Base-by-base conservation (phyloP, 1,140 invertebrate genomes). In the Antheraea pernyi region DNA sequence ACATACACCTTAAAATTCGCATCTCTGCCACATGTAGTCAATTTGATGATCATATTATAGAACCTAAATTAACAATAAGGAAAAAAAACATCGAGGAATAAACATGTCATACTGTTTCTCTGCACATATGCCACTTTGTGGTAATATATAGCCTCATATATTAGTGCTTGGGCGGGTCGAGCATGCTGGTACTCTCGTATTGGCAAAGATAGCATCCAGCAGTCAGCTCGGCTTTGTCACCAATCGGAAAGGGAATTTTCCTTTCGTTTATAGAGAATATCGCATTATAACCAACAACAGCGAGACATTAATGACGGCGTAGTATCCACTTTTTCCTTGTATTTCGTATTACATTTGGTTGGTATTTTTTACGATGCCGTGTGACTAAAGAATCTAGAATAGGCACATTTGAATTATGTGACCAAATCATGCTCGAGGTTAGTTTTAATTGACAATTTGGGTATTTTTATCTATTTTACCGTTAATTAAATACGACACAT, bases 91-190 rank as follows among this genome's bases (percentile, higher is more conserved):
- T 30, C 22, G 22, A 30, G 1, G 22, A 30, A 4, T 2, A 60
- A 22, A 60, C 22, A 19, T 60, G 9, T 6, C 6, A 13, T 63
- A 63, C 61, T 63, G 61, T 63, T 37, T 19, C 61, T 63, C 9
- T 22, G n/a, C 13, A 63, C 13, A 37, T 63, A 30, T 63, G 61
- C 16, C 16, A 37, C n/a, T 16, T 63, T 16, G 30, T 63, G 37
- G 61, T 63, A 63, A 63, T 63, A 63, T 63, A 63, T 63, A 30
- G 61, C 61, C 22, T 11, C 61, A 63, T 63, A 63, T 63, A 63
- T 63, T 63, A 63, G 5, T 63, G 22, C 19, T 53, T 13, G 46
- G 46, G 46, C 19, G 59, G 59, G 59, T 8, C 61, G 30, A 63
- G 61, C 30, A 63, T 37, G 37, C 22, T 63, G 61, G 30, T 63